phyloP scores from a whole-genome alignment of 2,888 invertebrate species.

The Branchipolynoe longqiensis region DNA sequence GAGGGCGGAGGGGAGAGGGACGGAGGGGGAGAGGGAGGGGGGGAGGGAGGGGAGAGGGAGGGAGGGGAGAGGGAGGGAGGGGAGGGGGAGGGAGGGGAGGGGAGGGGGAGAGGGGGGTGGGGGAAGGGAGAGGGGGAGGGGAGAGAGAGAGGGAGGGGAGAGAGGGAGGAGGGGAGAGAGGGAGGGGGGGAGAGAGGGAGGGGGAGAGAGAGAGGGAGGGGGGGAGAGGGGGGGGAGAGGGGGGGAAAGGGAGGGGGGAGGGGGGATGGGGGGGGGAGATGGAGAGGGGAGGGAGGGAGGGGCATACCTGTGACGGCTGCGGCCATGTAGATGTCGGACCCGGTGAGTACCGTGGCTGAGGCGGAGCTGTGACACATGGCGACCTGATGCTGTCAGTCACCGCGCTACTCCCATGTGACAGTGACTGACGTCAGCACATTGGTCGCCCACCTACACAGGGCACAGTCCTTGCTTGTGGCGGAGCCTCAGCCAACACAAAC shows the following conservation, averaged over 20 bases:
- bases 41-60: not conserved
- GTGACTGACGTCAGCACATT: too few species aligned
- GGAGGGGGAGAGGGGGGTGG: not conserved
- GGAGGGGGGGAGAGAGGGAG: not conserved
- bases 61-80: constrained; percentile 8
- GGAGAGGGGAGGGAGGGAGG: not conserved
- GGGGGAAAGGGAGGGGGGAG: not conserved
- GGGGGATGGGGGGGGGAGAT: not conserved
- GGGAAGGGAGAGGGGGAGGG: too few species aligned
- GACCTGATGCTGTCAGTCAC: too few species aligned
- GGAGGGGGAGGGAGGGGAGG: too few species aligned
- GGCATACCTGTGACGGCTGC: constrained; percentile 28
- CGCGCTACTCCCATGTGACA: too few species aligned
- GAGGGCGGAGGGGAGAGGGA: not conserved
- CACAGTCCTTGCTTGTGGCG: too few species aligned
- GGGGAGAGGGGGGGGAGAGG: not conserved
- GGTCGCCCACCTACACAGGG: too few species aligned
- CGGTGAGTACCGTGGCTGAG: not conserved
- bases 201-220: constrained; percentile 2
- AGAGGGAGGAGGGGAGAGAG: not conserved
- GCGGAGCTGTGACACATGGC: constrained; percentile 33
- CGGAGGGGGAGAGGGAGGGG: not conserved
- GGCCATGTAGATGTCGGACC: not conserved
- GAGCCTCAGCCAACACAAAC: too few species aligned
- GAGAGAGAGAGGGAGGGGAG: not conserved